phyloP scores from a whole-genome alignment of 2,888 invertebrate species.

The Crioceris asparagi region DNA sequence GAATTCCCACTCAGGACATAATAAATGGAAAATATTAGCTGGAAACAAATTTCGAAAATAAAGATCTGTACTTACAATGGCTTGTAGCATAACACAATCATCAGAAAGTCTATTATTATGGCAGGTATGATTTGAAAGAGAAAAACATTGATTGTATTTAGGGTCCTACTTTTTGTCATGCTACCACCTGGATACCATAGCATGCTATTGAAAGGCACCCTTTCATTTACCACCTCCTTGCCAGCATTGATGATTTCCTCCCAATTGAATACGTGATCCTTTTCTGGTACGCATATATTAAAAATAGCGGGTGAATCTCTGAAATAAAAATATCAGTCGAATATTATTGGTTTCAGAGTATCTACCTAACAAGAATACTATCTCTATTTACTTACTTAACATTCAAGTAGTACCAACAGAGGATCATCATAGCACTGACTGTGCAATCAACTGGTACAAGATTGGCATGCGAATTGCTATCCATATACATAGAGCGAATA shows the following conservation, averaged over 20 bases:
- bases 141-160: constrained; percentile 73
- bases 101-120: constrained; percentile 65
- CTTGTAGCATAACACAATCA: constrained; percentile 72
- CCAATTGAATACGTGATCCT: constrained; percentile 56
- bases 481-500: constrained; percentile 73
- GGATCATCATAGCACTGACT: constrained; percentile 65
- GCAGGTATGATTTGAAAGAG: constrained; percentile 90
- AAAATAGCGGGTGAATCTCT: constrained; percentile 18
- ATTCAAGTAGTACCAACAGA: constrained; percentile 49
- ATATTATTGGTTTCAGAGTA: neutral
- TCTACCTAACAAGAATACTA: too few relatives aligned
- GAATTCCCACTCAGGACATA: too few relatives aligned
- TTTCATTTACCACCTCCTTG: constrained; percentile 59
- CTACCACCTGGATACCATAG: constrained; percentile 77
- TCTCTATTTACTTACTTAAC: constrained; percentile 12
- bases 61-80: constrained; percentile 64
- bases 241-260: constrained; percentile 75
- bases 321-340: constrained; percentile 7
- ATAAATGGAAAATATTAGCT: too few relatives aligned
- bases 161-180: constrained; percentile 64
- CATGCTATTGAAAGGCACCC: constrained; percentile 74
- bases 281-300: constrained; percentile 19
- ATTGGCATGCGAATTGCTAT: constrained; percentile 50
- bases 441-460: constrained; percentile 68
- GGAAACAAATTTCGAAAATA: too few relatives aligned